Conservation (phyloP, 2,113 vertebrate species). For the Datnioides undecimradiatus region DNA sequence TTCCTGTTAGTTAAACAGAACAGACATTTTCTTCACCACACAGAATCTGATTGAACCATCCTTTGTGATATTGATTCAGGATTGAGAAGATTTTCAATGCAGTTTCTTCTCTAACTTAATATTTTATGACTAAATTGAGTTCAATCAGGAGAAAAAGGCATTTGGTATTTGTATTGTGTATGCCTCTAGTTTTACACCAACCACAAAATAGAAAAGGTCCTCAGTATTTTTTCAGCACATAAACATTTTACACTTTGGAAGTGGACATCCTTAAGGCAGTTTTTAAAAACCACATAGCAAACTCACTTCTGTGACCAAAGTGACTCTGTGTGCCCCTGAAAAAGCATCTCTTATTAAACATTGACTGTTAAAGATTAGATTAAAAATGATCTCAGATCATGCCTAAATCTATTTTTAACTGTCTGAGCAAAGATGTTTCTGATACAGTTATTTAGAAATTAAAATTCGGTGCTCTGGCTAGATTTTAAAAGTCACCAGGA, state of each 20-base stretch:
- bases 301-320: neutral
- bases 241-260: neutral
- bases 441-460: neutral
- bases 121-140: conserved; percentile 15
- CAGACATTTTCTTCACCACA: conserved; percentile 1
- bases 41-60: conserved; percentile 33
- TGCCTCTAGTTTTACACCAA: neutral
- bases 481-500: conserved; percentile 8
- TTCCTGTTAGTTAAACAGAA: conserved; percentile 37
- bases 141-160: conserved; percentile 6
- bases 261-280: neutral
- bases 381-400: neutral
- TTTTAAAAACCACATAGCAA: neutral
- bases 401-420: neutral
- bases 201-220: neutral
- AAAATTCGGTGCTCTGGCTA: conserved; percentile 2
- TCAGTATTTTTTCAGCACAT: neutral
- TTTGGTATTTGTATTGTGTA: neutral
- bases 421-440: neutral
- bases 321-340: neutral
- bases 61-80: conserved; percentile 4
- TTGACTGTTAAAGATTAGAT: neutral
- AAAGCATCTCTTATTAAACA: neutral
- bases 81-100: neutral
- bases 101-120: neutral